Base-by-base conservation (phyloP, 2,113 vertebrate genomes). In the Puntigrus tetrazona region DNA sequence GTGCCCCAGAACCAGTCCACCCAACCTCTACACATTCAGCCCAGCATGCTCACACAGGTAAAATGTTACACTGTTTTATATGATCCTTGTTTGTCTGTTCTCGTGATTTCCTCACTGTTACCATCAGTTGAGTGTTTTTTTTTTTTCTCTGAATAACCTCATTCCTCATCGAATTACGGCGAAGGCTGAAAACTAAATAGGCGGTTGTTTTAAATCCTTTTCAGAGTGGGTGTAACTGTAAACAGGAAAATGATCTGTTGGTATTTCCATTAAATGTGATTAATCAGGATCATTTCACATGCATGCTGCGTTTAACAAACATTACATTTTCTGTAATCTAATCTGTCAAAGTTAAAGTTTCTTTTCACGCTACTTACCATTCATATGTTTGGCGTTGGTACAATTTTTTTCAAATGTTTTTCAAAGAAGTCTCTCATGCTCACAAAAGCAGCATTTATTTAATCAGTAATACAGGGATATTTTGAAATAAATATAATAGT, bases 31-130 rank as follows among this genome's bases (percentile, higher is more conserved):
- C 98, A 99, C 93, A 96, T 99, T 89, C 98, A 99, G 91, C 97
- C 98, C 1, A 93, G 97, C 90, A 96, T 99, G 89, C 94, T 99
- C 77, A 94, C 98, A 3, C 97, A 98, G 97, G 98, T 99, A 96
- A 91, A 29, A 63, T 14, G 27, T 31, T 36, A 36, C 31, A 22
- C 18, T 18, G 25, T 50, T 75, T 50, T 18, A 29, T 31, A 18
- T 50, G 13, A 69, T 36, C 31, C 65, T 36, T 38, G 18, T 52
- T 4, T 50, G 11, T 22, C 65, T 36, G 1, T 22, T 38, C 8
- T n/a, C n/a, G 65, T 70, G 20, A 70, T 70, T n/a, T 36, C 65
- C 67, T 38, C 20, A 8, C 34, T 38, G 20, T 38, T 69, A 22
- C 1, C 20, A 0, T 31, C 3, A 14, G 61, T n/a, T 67, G 14